Conservation (phyloP, 2,888 invertebrate genomes). For the Orthosia incerta region DNA sequence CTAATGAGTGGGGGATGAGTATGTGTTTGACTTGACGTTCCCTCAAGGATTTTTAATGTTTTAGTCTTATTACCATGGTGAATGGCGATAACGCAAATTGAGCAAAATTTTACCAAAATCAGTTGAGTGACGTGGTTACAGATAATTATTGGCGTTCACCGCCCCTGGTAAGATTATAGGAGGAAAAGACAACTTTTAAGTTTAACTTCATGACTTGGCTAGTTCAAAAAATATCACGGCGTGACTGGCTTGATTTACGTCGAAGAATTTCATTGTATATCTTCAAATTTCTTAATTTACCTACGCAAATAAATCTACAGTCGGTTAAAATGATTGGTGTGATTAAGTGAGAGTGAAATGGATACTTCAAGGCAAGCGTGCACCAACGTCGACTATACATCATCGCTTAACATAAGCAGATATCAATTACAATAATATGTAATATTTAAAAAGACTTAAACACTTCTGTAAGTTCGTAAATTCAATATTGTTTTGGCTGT, state of each 20-base stretch:
- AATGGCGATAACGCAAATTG: slow-evolving; percentile 20
- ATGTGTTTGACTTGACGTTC: no score
- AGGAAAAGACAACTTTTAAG: slow-evolving; percentile 18
- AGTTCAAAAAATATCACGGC: background rate
- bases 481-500: no score
- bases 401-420: no score
- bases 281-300: background rate
- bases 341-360: no score
- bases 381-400: no score
- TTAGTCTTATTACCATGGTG: background rate
- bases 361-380: no score
- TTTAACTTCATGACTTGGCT: slow-evolving; percentile 8
- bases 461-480: no score
- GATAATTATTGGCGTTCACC: background rate
- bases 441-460: no score
- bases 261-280: background rate
- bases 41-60: background rate
- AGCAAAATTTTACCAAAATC: background rate
- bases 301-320: no score
- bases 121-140: background rate
- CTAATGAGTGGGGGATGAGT: no score
- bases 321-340: background rate
- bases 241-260: background rate
- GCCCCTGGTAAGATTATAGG: background rate
- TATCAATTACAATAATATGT: no score